These are phyloP conservation scores for Chaetorhynchus papuensis DNA, from an alignment of 2,113 vertebrate species.

Conservation along the genomic window DNA sequence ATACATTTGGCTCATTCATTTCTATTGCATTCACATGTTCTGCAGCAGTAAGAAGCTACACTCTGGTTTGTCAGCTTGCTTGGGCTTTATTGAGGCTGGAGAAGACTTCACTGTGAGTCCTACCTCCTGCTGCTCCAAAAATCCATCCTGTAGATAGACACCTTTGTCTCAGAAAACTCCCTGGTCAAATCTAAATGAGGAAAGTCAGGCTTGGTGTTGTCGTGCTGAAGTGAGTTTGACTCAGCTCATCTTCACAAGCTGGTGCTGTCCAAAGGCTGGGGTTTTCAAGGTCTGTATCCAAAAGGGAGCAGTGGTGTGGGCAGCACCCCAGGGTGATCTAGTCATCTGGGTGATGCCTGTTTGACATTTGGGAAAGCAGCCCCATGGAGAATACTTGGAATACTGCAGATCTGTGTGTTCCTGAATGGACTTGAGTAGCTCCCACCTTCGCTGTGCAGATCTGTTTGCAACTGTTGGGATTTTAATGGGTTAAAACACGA, in stretches of 20 bases:
- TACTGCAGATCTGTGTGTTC: background rate
- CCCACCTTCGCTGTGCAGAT: background rate
- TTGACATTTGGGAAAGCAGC: background rate
- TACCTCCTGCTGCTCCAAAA: background rate
- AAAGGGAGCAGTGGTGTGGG: background rate
- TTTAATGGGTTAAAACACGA: background rate
- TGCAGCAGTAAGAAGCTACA: background rate
- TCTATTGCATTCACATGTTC: background rate
- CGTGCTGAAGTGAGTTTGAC: background rate
- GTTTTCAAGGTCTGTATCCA: background rate
- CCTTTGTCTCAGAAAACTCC: background rate
- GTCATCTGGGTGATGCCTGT: too few species aligned
- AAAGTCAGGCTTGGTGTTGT: background rate
- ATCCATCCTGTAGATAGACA: background rate
- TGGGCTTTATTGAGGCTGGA: background rate
- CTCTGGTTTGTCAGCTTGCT: background rate
- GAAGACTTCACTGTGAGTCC: background rate
- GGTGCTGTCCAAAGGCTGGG: accelerated
- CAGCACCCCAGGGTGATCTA: background rate
- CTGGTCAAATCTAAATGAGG: background rate
- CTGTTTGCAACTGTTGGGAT: background rate
- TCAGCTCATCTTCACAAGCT: background rate
- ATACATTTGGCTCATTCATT: background rate
- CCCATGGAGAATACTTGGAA: background rate
- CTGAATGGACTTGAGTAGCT: background rate